Evolutionary conservation across 2,113 vertebrate species (phyloP), one percentile per base, ranked within the genome.

Genomic region (Austrofundulus limnaeus): DNA sequence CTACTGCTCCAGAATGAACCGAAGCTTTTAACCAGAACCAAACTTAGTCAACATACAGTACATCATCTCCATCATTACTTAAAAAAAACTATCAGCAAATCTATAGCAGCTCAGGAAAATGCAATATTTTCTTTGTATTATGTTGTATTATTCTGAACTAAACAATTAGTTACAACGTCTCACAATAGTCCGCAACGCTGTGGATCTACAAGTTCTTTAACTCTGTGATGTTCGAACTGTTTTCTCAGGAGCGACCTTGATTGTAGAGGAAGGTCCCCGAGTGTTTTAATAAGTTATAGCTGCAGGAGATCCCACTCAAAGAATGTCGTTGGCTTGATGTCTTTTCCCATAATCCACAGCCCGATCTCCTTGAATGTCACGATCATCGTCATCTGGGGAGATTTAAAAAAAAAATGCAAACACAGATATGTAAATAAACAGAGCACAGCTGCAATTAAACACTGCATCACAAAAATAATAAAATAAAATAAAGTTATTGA

Each of bases 351-450:
- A 98, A 68, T 95, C 94, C n/a, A 87, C 85, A 23, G 88, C 93
- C 9, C 93, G 91, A 51, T 96, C 96, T 13, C 93, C 95, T 25
- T 96, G 97, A 52, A 95, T 92, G 1, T 99, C 97, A 55, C 94
- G 90, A 57, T 98, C 96, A 20, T 98, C 97, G 12, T 99, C 97
- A 81, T 98, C 97, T 98, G 88, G 64, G 88, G 34, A 51, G 65
- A 72, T n/a, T n/a, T n/a, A 72, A 49, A 53, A 7, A 64, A 68
- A 49, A 34, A 24, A 43, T 24, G 55, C 15, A 63, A 59, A 68
- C 17, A 61, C 85, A 85, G 49, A 55, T 11, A 9, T 11, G 3
- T 43, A 37, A 42, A 9, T 23, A 14, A 0, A 47, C 2, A 11
- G 10, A 17, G 2, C 17, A n/a, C n/a, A n/a, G n/a, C n/a, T n/a